A percentile compares a stretch with the other conserved stretches of the same genome.
These are phyloP conservation scores for Onchidella celtica DNA, from an alignment of 2,888 invertebrate genomes.

Conservation along the genomic window DNA sequence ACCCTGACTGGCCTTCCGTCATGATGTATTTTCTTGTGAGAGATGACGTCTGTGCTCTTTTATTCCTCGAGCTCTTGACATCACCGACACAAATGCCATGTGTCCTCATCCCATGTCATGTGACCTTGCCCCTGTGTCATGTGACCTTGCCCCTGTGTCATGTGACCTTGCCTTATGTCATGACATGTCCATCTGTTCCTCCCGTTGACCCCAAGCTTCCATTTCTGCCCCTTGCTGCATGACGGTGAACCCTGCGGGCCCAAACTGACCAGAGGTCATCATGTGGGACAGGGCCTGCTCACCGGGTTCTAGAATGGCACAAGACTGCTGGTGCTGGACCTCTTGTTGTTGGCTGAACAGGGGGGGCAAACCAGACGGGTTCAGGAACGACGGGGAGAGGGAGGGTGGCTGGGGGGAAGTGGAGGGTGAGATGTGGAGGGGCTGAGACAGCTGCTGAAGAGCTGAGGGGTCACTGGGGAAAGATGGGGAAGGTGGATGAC, in stretches of 20 bases:
- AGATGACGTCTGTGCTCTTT: too few species aligned
- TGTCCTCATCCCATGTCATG: not conserved
- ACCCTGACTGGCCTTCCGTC: too few species aligned
- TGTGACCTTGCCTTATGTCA: too few species aligned
- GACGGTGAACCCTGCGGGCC: not conserved
- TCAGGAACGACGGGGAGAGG: not conserved
- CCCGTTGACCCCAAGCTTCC: not conserved
- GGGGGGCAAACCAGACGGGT: not conserved
- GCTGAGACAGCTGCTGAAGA: not conserved
- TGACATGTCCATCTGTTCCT: constrained; percentile 43
- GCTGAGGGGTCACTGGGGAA: not conserved
- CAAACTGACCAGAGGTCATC: not conserved
- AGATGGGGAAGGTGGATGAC: not conserved
- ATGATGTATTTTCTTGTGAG: too few species aligned
- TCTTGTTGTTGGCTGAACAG: not conserved
- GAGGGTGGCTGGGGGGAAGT: not conserved
- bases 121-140: not conserved
- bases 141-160: too few species aligned
- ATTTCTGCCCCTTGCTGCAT: not conserved
- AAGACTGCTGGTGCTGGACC: not conserved
- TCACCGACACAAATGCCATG: not conserved
- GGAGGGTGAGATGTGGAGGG: not conserved
- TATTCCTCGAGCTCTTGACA: too few species aligned
- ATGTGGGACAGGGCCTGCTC: not conserved
- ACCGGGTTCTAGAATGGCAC: not conserved